Base-by-base conservation (phyloP, 2,797 vertebrate species). In the Acestrorhynchus altus region DNA sequence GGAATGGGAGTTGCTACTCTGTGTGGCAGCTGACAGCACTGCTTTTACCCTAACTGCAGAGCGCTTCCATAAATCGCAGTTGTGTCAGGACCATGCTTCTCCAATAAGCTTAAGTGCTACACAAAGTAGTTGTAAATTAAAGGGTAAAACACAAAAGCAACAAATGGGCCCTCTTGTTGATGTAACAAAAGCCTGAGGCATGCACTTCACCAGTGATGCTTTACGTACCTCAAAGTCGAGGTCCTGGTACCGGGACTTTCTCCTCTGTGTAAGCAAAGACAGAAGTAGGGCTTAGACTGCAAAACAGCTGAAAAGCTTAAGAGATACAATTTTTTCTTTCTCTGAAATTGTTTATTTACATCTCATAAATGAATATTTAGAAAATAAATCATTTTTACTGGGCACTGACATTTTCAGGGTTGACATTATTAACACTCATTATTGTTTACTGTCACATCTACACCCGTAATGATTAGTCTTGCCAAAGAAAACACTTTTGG, bases 191-290 rank as follows among this genome's bases (percentile, higher is more conserved):
- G 77, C 78, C 85, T 74, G 75, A 81, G 83, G 85, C 85, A 86
- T 89, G 87, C 85, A 79, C 67, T 72, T 78, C 1, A 26, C 67
- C 60, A 79, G 79, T 28, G 20, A 72, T 42, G 26, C 52, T 68
- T 59, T 67, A 97, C 97, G 90, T 95, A 99, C 98, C 97, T 99
- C 97, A 91, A 99, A 99, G 95, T 99, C 98, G 93, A 99, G 93
- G 93, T 99, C 98, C 82, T 96, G 98, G 91, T 99, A 99, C 88
- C 98, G 92, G 76, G 98, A 99, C 92, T 99, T 99, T 95, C 98
- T 96, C 96, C 98, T 99, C 98, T 99, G 94, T 94, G 87, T 86
- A 87, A 83, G 84, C 80, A 88, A 86, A 75, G 35, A 80, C 51
- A 74, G 57, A 76, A 22, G 9, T 46, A 59, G 11, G 13, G 18